phyloP scores from a whole-genome alignment of 2,797 vertebrate genomes.

The Luscinia luscinia region DNA sequence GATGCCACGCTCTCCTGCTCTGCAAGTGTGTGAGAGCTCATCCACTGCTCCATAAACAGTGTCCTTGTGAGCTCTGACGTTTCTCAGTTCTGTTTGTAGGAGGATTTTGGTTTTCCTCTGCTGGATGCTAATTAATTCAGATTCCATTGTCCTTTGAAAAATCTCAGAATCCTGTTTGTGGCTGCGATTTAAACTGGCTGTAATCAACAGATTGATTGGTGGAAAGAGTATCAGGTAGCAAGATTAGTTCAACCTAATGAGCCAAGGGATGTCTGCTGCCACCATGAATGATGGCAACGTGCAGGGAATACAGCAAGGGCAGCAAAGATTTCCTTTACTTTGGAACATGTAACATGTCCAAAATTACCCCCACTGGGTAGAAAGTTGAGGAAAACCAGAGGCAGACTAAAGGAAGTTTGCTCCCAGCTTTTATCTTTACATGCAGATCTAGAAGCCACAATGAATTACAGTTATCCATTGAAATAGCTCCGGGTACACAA shows the following conservation, averaged over 20 bases:
- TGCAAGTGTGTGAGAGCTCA: neutral
- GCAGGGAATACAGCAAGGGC: constrained; percentile 17
- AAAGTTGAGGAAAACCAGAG: constrained; percentile 34
- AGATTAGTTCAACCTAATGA: constrained; percentile 30
- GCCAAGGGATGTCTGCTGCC: neutral
- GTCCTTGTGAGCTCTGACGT: neutral
- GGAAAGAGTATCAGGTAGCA: neutral
- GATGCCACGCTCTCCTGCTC: neutral
- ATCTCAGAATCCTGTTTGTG: neutral
- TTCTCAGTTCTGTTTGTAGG: neutral
- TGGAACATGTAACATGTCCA: constrained; percentile 15
- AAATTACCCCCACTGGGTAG: constrained; percentile 12
- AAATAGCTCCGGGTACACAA: constrained; percentile 36
- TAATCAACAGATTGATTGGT: constrained; percentile 7
- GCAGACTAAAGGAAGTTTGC: constrained; percentile 18
- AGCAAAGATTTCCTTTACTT: constrained; percentile 6
- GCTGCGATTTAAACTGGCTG: neutral
- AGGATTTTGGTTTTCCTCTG: neutral
- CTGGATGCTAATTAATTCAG: neutral
- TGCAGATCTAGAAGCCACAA: constrained; percentile 57
- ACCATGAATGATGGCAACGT: neutral
- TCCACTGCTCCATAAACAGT: neutral
- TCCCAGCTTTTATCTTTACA: constrained; percentile 43
- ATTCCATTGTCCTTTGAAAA: neutral
- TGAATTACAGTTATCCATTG: constrained; percentile 60